Evolutionary conservation across 2,888 invertebrate genomes (phyloP), one percentile per base, ranked within the genome.

Genomic region (Bhutanitis thaidina): DNA sequence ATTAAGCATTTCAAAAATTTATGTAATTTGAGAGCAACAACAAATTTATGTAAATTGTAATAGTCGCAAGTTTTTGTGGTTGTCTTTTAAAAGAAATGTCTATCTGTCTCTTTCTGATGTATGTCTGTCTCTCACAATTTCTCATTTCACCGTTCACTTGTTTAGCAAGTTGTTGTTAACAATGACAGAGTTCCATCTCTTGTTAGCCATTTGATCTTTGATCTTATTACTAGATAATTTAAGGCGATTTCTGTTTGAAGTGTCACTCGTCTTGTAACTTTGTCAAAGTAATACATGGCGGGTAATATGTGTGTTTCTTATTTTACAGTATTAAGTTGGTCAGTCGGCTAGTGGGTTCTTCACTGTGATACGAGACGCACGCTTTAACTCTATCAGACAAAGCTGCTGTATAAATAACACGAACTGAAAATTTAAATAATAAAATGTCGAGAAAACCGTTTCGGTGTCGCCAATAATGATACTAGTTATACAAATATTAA

Each of bases 101-200:
- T 61, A 56, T 52, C 75, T 59, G 50, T 87, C 88, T 62, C 78
- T 54, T 53, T 87, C 82, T 49, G 52, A 64, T 71, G 63, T 71
- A 72, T 61, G 66, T 65, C 74, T 68, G 67, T 88, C 84, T 81
- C 78, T 73, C 77, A 80, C 82, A 84, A 87, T 88, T 88, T 87
- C 86, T 84, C 85, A 85, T 88, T 88, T 88, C 88, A 87, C 89
- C 89, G 88, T 85, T 89, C 88, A 87, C 88, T 86, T 80, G 89
- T 83, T 89, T 88, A 89, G 86, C 89, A 64, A 84, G 75, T 83
- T 59, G 49, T 47, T 52, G 55, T 57, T 74, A 62, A 78, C 51
- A 71, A 52, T 62, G 76, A 81, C 74, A 62, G 61, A 71, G 86
- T 83, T 71, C 71, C 61, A 67, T 45, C 53, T 41, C 25, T 14